phyloP scores from a whole-genome alignment of 2,113 vertebrate species.

The Girardinichthys multiradiatus region DNA sequence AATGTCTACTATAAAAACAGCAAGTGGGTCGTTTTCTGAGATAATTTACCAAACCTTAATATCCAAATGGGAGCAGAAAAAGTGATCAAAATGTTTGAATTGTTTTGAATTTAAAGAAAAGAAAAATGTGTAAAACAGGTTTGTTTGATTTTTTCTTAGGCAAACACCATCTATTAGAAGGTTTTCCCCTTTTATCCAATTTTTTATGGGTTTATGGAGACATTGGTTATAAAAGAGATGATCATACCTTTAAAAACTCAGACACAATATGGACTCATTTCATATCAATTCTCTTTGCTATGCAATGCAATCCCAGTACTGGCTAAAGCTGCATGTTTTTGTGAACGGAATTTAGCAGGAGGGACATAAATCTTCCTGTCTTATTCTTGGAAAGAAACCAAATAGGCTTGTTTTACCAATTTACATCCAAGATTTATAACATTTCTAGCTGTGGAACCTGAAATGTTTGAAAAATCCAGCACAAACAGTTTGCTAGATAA shows the following conservation, averaged over 20 bases:
- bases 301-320: background rate
- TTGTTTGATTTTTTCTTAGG: background rate
- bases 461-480: conserved; percentile 1
- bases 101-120: background rate
- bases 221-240: background rate
- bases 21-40: too few species aligned
- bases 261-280: background rate
- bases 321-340: conserved; percentile 5
- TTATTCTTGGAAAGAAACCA: conserved; percentile 3
- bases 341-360: background rate
- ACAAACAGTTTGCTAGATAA: conserved; percentile 1
- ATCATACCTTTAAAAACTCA: background rate
- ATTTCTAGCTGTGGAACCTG: conserved; percentile 1
- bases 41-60: background rate
- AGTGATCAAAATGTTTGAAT: too few species aligned
- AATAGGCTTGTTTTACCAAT: conserved; percentile 6
- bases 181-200: background rate
- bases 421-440: conserved; percentile 3
- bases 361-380: background rate
- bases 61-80: background rate
- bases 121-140: background rate
- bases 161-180: background rate
- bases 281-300: conserved; percentile 3
- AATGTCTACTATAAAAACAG: too few species aligned
- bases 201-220: background rate